Conservation (phyloP, 2,113 vertebrate species). For the Microcebus griseorufus region DNA sequence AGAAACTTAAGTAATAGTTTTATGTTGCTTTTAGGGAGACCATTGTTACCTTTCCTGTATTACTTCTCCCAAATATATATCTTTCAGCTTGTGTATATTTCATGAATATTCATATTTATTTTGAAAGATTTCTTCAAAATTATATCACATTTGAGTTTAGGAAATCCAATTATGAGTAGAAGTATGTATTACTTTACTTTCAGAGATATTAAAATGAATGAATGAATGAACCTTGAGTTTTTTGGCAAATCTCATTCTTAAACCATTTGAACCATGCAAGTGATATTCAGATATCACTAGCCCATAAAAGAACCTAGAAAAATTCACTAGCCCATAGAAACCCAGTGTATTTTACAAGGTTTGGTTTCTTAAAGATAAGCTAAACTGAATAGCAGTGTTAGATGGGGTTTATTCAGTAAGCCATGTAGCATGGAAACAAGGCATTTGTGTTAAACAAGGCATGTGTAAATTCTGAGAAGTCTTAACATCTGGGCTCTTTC, state of each 20-base stretch:
- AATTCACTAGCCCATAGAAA: not conserved
- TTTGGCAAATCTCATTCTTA: constrained; percentile 14
- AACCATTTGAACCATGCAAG: not conserved
- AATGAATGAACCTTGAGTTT: not conserved
- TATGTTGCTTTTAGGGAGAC: not conserved
- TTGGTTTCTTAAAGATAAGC: not conserved
- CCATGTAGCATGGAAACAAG: not conserved
- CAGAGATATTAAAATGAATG: not conserved
- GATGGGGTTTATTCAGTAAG: not conserved
- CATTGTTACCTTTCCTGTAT: not conserved
- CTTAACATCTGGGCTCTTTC: not conserved
- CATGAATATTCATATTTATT: not conserved
- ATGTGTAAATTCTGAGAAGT: not conserved
- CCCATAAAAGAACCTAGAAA: not conserved
- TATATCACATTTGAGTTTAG: constrained; percentile 4
- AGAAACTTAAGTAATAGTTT: not conserved
- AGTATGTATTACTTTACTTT: not conserved
- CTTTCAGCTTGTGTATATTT: not conserved
- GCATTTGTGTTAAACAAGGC: not conserved
- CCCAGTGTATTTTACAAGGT: not conserved
- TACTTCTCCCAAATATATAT: not conserved
- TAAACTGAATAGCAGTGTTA: not conserved
- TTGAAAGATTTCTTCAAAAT: not conserved
- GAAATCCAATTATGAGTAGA: not conserved
- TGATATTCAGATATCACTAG: not conserved